Base-by-base conservation (phyloP, 2,888 invertebrate genomes). In the Acrobasis consociella region DNA sequence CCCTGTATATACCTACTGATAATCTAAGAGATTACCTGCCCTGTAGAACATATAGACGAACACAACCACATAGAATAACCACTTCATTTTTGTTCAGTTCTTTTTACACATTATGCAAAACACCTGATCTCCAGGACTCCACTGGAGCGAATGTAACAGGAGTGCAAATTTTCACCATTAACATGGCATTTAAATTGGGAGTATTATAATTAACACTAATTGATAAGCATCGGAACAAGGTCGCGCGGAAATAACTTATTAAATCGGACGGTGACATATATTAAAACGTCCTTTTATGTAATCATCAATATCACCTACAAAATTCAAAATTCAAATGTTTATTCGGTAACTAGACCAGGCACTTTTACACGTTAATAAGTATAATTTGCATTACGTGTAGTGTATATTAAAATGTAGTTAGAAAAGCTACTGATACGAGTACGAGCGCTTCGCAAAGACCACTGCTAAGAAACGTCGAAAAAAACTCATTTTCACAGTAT, bases 31-130 rank as follows among this genome's bases (percentile, higher is more conserved):
- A 31, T 51, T 77, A 89, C 89, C 89, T 75, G 85, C 73, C 74
- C 81, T 82, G 62, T 85, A 86, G 61, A 77, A 80, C 83, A 87
- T 82, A 64, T 85, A 89, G 59, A 82, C 64, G 15, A 87, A 76
- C 64, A 89, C 81, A 49, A 87, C 65, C 64, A 85, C 76, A 69
- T 83, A 86, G 65, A 87, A 82, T 64, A 82, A 15, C 85, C 83
- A 86, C 86, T 90, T 89, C 87, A 87, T 88, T 72, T 75, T 79
- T 58, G 52, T 51, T 58, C 39, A 63, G 58, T 66, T 63, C 11
- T 62, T 59, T 38, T 64, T 60, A 69, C 9, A 11, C 16, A 55
- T 55, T 55, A 39, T 39, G 0, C 16, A 42, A 59, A 15, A n/a
- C 58, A 59, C 58, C 58, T 49, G 42, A 11, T 56, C 16, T 42